Conservation (phyloP, 2,888 invertebrate species). For the Boloria euphrosyne region DNA sequence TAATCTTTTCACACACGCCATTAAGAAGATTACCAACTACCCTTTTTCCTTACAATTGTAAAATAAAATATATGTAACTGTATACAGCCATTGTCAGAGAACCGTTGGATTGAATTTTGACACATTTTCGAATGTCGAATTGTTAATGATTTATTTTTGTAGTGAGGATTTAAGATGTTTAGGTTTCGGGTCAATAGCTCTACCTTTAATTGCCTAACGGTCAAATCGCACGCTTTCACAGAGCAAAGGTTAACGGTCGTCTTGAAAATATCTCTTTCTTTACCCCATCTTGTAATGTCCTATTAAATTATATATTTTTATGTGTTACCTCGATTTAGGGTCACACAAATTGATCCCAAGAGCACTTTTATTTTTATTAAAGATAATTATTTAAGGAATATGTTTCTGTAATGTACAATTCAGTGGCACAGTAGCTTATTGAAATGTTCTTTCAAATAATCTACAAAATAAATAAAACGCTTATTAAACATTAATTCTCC, state of each 20-base stretch:
- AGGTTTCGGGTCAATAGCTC: conserved; percentile 72
- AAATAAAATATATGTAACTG: conserved; percentile 72
- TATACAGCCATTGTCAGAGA: conserved; percentile 64
- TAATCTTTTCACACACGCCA: conserved; percentile 83
- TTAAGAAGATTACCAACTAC: conserved; percentile 80
- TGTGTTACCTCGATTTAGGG: no score
- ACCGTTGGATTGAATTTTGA: conserved; percentile 74
- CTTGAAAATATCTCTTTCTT: conserved; percentile 15
- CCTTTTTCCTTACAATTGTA: conserved; percentile 79
- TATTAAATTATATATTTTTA: no score
- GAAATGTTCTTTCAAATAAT: no score
- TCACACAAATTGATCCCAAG: no score
- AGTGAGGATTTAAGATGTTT: conserved; percentile 58
- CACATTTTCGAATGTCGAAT: conserved; percentile 72
- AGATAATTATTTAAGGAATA: no score
- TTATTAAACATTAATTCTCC: no score
- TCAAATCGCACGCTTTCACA: conserved; percentile 66
- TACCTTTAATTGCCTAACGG: conserved; percentile 67
- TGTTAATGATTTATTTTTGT: conserved; percentile 72
- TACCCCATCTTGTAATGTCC: neutral
- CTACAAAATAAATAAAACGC: no score
- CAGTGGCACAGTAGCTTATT: no score
- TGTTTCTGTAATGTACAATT: no score
- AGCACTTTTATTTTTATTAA: no score
- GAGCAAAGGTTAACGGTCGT: conserved; percentile 69